Base-by-base conservation (phyloP, 2,888 invertebrate species). In the Halictus ligatus region DNA sequence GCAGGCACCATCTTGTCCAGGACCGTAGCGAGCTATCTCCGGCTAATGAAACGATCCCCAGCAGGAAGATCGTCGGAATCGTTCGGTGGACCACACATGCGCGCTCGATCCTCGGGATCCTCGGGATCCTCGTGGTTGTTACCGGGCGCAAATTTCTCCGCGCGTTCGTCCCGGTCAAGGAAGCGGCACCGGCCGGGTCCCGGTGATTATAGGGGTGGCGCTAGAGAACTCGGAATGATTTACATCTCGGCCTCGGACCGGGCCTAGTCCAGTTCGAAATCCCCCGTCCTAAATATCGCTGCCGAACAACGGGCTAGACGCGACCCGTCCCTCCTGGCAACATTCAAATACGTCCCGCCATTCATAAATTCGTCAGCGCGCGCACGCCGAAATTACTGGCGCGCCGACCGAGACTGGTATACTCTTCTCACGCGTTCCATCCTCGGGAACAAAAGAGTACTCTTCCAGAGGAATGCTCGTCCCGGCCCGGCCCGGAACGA, bases 151-250 rank as follows among this genome's bases (percentile, higher is more conserved):
- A 90, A 85, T 90, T 90, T 84, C 85, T 72, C 85, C 83, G 64
- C 71, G 83, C 71, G 50, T 81, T 76, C 84, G 83, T 72, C 76
- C 72, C 84, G 81, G 87, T 85, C 85, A 84, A 91, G 90, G 88
- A 90, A 89, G 90, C 89, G 88, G 83, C 89, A 82, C 76, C 78
- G 88, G 77, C 84, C 83, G 84, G 86, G 90, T 91, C 88, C 93
- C 90, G 92, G 93, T 94, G 94, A 95, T 95, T 95, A 95, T 95
- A 95, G 95, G 94, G 94, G 94, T 95, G 94, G 94, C 94, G 94
- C 94, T 94, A 94, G 92, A 92, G 91, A 92, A 88, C 91, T 93
- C 87, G 85, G 90, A 91, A 94, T 95, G 95, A 95, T 95, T 95
- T 95, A 95, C 95, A 94, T 94, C 94, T 92, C 88, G 91, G 86